Evolutionary conservation across 1,140 invertebrate genomes (phyloP), one percentile per base, ranked within the genome.

Genomic region (Magallana angulata): DNA sequence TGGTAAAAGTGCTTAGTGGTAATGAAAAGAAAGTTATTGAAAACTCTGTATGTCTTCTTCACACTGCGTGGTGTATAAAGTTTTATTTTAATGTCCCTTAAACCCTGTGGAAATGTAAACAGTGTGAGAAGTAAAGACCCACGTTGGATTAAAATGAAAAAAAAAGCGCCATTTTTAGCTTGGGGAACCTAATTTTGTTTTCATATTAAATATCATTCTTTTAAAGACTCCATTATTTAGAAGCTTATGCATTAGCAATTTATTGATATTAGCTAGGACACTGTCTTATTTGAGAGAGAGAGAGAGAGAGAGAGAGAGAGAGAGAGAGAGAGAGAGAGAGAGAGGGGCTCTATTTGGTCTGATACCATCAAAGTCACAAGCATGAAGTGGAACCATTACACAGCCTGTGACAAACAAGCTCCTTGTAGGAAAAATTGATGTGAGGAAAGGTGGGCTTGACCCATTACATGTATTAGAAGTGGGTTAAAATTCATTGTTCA

Each of bases 381-480:
- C 68, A 76, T 76, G 68, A 76, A 76, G 68, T 76, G 68, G 68
- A 76, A 76, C 68, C 24, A 30, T 24, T 68, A 18, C 60, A 12
- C 14, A n/a, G 18, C 68, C 64, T 24, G 24, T 76, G 68, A 12
- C 18, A 76, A 30, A 30, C 68, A 76, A 76, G 18, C n/a, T n/a
- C 24, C 30, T 76, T 7, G 24, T 36, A 11, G 68, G 68, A 48
- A 30, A 76, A 76, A 76, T 76, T 30, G 36, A 76, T 76, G 30
- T 18, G 68, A 76, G 68, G 36, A 76, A 76, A 76, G 68, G 68
- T 76, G 68, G 68, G 24, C 68, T 76, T 76, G 68, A 76, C 68
- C 68, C 24, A 76, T 76, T 76, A 24, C 18, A 24, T 24, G 18
- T 24, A 76, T 76, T 30, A 36, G 11, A 30, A 48, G 68, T 30